Percentiles rank a stretch among this genome's conserved stretches.
These are phyloP conservation scores for Neosilurus mollespiculum DNA, from an alignment of 2,797 vertebrate genomes.

Conservation along the genomic window DNA sequence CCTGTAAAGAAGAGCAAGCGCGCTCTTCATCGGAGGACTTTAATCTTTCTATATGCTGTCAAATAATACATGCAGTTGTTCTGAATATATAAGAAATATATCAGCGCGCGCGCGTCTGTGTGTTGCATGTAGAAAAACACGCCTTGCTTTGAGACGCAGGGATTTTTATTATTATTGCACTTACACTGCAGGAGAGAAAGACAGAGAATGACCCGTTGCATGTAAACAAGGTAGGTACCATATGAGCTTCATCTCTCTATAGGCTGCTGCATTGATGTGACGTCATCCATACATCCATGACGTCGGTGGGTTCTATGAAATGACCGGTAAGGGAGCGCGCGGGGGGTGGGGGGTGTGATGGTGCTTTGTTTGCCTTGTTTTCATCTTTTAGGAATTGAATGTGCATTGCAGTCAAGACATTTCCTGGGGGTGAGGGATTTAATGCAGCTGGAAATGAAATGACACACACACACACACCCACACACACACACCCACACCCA, in stretches of 20 bases:
- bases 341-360: not conserved
- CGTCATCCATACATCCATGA: conserved; percentile 8
- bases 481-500: conserved; percentile 6
- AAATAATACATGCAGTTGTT: no score
- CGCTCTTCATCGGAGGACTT: not conserved
- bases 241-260: not conserved
- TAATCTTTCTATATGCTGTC: not conserved
- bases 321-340: not conserved
- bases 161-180: not conserved
- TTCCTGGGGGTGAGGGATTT: conserved; percentile 7
- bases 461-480: not conserved
- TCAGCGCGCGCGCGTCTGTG: not conserved
- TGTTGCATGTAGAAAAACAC: not conserved
- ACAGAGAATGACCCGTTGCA: not conserved
- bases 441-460: conserved; percentile 13
- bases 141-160: not conserved
- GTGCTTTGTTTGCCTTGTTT: not conserved
- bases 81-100: no score
- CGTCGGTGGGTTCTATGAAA: not conserved
- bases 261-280: not conserved
- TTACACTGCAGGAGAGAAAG: not conserved
- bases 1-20: conserved; percentile 1
- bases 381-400: not conserved
- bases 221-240: not conserved
- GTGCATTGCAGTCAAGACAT: not conserved